Conservation (phyloP, 2,888 invertebrate genomes). For the Melikaiella ostensackeni region DNA sequence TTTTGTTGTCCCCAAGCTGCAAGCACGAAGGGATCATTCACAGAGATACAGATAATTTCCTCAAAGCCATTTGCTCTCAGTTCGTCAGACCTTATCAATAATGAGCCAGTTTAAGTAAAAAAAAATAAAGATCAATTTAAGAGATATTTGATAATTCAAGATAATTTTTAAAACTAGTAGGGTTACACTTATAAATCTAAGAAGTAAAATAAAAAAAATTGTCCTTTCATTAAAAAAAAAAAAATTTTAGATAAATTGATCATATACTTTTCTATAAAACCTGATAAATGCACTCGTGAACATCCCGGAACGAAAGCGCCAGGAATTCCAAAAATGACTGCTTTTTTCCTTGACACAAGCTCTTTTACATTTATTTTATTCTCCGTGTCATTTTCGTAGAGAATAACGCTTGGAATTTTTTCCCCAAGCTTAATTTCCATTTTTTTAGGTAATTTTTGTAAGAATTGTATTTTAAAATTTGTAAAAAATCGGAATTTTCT, state of each 20-base stretch:
- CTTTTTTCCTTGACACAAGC: background rate
- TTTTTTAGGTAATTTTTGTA: slow-evolving; percentile 1
- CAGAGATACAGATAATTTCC: slow-evolving; percentile 1
- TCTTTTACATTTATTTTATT: background rate
- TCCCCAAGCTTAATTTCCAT: slow-evolving; percentile 2
- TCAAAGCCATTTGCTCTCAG: background rate
- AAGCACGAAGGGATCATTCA: background rate
- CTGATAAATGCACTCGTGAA: background rate
- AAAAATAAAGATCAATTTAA: background rate
- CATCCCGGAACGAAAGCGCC: background rate
- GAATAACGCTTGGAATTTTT: background rate
- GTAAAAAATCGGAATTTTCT: background rate
- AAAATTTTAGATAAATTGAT: background rate
- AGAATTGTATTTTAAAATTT: background rate
- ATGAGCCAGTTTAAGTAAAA: background rate
- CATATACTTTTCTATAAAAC: background rate
- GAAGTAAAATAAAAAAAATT: no score
- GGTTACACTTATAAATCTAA: background rate
- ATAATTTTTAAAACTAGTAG: background rate
- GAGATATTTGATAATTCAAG: background rate
- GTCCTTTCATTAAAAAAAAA: no score
- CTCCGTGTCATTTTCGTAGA: background rate
- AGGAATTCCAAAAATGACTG: background rate
- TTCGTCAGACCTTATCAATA: background rate
- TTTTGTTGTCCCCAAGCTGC: background rate